Conservation (phyloP, 2,797 vertebrate genomes). For the Catamblyrhynchus diadema region DNA sequence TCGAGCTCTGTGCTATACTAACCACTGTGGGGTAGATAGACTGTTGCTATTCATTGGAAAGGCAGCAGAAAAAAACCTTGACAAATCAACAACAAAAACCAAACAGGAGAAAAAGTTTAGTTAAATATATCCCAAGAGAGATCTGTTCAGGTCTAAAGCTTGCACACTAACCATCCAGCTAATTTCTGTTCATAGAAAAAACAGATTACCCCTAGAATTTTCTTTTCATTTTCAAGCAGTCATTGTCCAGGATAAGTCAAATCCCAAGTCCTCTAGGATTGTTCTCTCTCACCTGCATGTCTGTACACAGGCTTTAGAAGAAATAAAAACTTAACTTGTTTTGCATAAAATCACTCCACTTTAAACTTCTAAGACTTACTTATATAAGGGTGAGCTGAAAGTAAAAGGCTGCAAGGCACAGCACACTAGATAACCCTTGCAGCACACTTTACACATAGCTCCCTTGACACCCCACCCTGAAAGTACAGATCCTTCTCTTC, state of each 20-base stretch:
- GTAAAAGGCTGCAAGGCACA: not conserved
- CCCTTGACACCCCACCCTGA: not conserved
- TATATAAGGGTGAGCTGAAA: not conserved
- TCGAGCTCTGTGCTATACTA: constrained; percentile 54
- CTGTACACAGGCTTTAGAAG: not conserved
- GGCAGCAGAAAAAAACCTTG: not conserved
- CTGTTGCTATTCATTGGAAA: not conserved
- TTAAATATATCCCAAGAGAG: not conserved
- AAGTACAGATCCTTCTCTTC: not conserved
- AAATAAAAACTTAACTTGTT: not conserved
- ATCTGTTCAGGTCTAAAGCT: not conserved
- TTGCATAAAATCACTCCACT: not conserved
- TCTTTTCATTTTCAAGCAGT: constrained; percentile 1
- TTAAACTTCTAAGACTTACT: not conserved
- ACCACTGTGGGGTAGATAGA: constrained; percentile 12
- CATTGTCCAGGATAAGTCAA: not conserved
- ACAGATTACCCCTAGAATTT: constrained; percentile 18
- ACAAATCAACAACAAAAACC: not conserved
- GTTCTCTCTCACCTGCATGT: not conserved
- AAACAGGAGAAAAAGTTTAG: not conserved
- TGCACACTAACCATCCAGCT: not conserved
- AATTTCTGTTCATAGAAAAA: not conserved
- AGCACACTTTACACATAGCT: accelerated
- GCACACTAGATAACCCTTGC: accelerated
- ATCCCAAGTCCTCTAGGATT: not conserved